These are phyloP conservation scores for Hoplodrina blanda DNA, from an alignment of 2,888 invertebrate species.

Conservation along the genomic window DNA sequence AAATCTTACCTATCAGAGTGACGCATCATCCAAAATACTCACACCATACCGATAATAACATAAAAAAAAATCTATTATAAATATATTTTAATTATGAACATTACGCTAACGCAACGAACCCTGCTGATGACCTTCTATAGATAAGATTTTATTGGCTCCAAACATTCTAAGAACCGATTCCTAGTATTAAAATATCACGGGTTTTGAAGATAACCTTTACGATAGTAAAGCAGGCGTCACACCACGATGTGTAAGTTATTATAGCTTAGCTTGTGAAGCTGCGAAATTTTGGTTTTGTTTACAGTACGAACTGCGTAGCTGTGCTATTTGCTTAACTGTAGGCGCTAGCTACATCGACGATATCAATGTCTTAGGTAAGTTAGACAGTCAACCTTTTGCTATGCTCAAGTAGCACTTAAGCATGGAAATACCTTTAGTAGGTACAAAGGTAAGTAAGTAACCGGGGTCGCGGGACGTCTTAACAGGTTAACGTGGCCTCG, in stretches of 20 bases:
- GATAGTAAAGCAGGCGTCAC: conserved; percentile 3
- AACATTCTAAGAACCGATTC: conserved; percentile 38
- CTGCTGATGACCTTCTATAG: conserved; percentile 26
- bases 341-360: no score
- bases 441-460: no score
- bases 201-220: conserved; percentile 46
- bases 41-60: neutral
- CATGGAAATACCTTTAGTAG: no score
- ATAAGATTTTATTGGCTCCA: conserved; percentile 32
- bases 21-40: conserved; percentile 4
- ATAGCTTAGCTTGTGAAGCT: conserved; percentile 2
- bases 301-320: no score
- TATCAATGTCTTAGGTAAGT: no score
- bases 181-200: conserved; percentile 23
- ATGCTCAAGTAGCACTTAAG: no score
- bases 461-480: no score
- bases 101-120: conserved; percentile 34
- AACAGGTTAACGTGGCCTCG: no score
- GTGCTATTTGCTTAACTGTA: neutral
- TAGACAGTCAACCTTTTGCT: no score
- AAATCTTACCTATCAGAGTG: conserved; percentile 2
- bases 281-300: neutral
- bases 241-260: neutral
- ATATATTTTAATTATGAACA: neutral
- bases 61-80: neutral